Evolutionary conservation across 1,140 invertebrate genomes (phyloP).

Genomic region (Papilio helenus): DNA sequence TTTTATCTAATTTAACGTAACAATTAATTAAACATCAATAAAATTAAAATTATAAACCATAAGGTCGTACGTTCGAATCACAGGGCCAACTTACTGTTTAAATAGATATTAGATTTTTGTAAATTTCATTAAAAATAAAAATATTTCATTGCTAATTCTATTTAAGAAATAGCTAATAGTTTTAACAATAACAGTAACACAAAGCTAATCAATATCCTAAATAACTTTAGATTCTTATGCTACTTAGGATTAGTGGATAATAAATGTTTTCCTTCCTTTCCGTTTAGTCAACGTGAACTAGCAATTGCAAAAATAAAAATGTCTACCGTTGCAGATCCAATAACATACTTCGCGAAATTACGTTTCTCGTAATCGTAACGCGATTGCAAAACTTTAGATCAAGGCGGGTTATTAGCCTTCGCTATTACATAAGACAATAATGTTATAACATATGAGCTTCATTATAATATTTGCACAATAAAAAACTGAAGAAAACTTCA

Average conservation of each 20-base stretch:
- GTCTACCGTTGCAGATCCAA: conserved; percentile 5
- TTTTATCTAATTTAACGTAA: not conserved
- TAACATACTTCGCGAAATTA: conserved; percentile 10
- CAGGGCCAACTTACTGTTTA: not conserved
- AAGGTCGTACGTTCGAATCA: not conserved
- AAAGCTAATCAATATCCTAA: not conserved
- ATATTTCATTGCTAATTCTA: not conserved
- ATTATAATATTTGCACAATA: too few species aligned
- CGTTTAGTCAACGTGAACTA: not conserved
- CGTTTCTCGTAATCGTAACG: not conserved
- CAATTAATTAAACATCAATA: not conserved
- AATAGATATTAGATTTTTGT: not conserved
- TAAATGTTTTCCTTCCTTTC: not conserved
- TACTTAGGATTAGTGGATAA: not conserved
- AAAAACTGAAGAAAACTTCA: too few species aligned
- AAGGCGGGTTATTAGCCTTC: conserved; percentile 16
- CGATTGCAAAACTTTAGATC: conserved; percentile 7
- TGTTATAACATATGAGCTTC: not conserved
- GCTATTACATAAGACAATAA: not conserved
- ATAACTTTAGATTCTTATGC: not conserved
- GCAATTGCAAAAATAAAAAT: conserved; percentile 7
- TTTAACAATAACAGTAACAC: not conserved
- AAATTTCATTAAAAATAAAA: not conserved
- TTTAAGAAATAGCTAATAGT: not conserved
- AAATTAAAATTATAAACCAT: not conserved